These are phyloP conservation scores for Zosterops pallidus DNA, from an alignment of 2,113 vertebrate species.

Conservation along the genomic window DNA sequence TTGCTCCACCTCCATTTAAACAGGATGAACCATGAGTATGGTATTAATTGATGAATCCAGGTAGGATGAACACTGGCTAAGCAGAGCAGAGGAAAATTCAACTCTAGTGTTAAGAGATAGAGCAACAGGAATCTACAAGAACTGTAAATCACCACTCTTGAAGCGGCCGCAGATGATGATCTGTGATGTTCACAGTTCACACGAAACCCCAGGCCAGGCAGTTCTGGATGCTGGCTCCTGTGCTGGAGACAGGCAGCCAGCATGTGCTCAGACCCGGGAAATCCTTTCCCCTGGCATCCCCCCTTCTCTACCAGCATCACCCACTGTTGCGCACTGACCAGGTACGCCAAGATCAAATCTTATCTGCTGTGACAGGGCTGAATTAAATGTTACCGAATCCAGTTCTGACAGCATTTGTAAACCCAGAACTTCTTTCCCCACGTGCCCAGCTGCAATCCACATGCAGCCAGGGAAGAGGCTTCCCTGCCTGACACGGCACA, in stretches of 20 bases:
- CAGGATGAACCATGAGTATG: not conserved
- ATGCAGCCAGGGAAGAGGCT: not conserved
- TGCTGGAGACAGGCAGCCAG: not conserved
- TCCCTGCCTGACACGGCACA: not conserved
- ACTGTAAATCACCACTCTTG: not conserved
- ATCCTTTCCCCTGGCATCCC: not conserved
- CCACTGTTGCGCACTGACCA: not conserved
- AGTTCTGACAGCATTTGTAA: not conserved
- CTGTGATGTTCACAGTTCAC: not conserved
- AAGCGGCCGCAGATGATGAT: rapidly evolving
- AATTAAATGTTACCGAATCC: not conserved
- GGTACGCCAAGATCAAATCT: not conserved
- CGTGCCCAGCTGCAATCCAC: not conserved
- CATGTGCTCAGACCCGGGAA: rapidly evolving
- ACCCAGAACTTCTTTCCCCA: not conserved
- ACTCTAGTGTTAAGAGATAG: not conserved
- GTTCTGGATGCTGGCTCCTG: not conserved
- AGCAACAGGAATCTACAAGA: not conserved
- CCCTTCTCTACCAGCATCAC: not conserved
- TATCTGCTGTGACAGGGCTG: not conserved
- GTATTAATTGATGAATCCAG: rapidly evolving
- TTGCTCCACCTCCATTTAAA: not conserved
- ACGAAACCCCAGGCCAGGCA: not conserved
- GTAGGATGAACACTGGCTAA: not conserved
- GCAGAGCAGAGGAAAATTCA: not conserved